Evolutionary conservation across 1,140 invertebrate genomes (phyloP).

Genomic region (Sycobia sp.): DNA sequence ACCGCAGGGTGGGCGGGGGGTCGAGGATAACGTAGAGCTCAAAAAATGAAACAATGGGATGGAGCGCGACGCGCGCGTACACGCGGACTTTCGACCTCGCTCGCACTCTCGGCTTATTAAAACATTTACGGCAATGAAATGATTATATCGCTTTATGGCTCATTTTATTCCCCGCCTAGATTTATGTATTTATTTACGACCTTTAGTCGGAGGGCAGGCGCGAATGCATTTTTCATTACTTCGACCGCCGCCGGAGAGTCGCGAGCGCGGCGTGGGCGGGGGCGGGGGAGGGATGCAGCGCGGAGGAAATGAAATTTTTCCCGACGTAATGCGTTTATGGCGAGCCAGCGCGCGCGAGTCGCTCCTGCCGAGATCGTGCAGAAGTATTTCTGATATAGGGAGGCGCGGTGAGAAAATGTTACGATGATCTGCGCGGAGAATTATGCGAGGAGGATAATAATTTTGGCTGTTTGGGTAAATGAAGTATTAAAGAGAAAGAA

Average conservation of each 20-base stretch:
- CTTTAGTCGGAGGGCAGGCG: not conserved
- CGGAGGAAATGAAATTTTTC: constrained; percentile 26
- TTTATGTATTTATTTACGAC: constrained; percentile 36
- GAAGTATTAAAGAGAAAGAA: too few relatives aligned
- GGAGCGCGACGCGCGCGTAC: not conserved
- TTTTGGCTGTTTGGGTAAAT: too few relatives aligned
- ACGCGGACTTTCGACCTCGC: too few relatives aligned
- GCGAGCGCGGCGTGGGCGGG: not conserved
- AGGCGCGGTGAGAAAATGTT: too few relatives aligned
- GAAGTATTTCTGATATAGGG: not conserved
- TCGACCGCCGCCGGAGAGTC: not conserved
- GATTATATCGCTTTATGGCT: constrained; percentile 29
- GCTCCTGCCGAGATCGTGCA: constrained; percentile 5
- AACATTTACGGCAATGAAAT: constrained; percentile 30
- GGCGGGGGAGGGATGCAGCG: too few relatives aligned
- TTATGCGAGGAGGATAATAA: too few relatives aligned
- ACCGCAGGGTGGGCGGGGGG: not conserved
- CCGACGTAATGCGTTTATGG: constrained; percentile 14
- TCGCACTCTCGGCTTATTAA: constrained; percentile 22
- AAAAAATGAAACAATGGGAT: constrained; percentile 17
- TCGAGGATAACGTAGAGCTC: not conserved
- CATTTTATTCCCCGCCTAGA: constrained; percentile 26
- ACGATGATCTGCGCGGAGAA: too few relatives aligned
- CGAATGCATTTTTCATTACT: constrained; percentile 26
- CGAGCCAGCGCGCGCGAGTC: too few relatives aligned